Evolutionary conservation across 1,140 invertebrate genomes (phyloP).

Genomic region (Caerostris darwini): DNA sequence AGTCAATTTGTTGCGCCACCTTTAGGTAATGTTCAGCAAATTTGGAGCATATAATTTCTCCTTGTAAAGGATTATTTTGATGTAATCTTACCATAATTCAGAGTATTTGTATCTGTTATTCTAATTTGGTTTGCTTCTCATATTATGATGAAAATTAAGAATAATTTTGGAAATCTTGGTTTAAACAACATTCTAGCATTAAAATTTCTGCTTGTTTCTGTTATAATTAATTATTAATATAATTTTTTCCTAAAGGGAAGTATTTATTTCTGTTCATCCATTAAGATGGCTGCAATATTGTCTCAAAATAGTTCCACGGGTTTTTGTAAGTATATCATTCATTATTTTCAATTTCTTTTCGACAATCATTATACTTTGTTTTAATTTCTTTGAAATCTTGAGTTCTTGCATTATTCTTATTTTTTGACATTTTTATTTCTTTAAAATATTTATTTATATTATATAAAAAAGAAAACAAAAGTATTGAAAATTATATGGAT

Average conservation of each 20-base stretch:
- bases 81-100: not conserved
- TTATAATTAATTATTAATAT: not conserved
- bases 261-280: constrained; percentile 17
- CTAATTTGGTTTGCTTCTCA: not conserved
- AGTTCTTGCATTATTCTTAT: too few species aligned
- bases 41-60: not conserved
- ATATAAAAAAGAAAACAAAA: too few species aligned
- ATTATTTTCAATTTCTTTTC: not conserved
- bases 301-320: constrained; percentile 82
- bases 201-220: not conserved
- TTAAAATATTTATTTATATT: too few species aligned
- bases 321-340: constrained; percentile 81
- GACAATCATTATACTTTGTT: not conserved
- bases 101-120: not conserved
- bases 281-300: constrained; percentile 81
- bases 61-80: constrained; percentile 15
- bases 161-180: constrained; percentile 1
- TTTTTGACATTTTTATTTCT: too few species aligned
- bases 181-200: not conserved
- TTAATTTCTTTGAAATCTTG: too few species aligned
- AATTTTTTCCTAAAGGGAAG: not conserved
- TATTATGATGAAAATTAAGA: not conserved
- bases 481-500: too few species aligned
- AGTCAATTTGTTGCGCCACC: not conserved
- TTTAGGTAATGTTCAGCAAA: not conserved